Evolutionary conservation across 2,888 invertebrate species (phyloP).

Genomic region (Spisula solida): DNA sequence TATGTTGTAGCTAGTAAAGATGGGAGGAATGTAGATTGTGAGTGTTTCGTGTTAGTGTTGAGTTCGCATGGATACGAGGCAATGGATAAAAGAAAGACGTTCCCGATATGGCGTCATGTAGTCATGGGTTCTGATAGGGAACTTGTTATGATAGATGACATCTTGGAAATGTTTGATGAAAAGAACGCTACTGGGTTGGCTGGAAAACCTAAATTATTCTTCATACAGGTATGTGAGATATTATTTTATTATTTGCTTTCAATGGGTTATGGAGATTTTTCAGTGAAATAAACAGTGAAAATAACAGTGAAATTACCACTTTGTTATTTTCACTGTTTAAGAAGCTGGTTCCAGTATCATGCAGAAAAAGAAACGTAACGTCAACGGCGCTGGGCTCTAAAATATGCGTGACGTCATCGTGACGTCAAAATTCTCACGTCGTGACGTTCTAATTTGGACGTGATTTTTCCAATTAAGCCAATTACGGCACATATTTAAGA

Average conservation of each 20-base stretch:
- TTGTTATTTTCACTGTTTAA: no score
- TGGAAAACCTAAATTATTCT: constrained; percentile 29
- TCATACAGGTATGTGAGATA: background rate
- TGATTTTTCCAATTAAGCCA: no score
- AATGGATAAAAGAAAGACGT: background rate
- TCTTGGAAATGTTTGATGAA: background rate
- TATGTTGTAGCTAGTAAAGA: background rate
- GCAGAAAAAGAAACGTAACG: no score
- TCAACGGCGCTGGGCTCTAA: no score
- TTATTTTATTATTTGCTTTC: background rate
- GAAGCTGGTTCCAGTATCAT: no score
- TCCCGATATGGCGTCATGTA: background rate
- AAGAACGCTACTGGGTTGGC: constrained; percentile 2
- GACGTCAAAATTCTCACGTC: no score
- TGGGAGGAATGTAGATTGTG: background rate
- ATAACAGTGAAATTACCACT: no score
- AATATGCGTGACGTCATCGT: no score
- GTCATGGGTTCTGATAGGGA: constrained; percentile 12
- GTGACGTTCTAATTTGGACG: no score
- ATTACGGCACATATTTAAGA: no score
- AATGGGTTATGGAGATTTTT: background rate
- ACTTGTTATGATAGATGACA: background rate
- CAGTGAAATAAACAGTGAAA: background rate
- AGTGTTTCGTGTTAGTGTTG: constrained; percentile 32
- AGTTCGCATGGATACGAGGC: constrained; percentile 28